Base-by-base conservation (phyloP, 2,797 vertebrate species). In the Myotis vivesi region DNA sequence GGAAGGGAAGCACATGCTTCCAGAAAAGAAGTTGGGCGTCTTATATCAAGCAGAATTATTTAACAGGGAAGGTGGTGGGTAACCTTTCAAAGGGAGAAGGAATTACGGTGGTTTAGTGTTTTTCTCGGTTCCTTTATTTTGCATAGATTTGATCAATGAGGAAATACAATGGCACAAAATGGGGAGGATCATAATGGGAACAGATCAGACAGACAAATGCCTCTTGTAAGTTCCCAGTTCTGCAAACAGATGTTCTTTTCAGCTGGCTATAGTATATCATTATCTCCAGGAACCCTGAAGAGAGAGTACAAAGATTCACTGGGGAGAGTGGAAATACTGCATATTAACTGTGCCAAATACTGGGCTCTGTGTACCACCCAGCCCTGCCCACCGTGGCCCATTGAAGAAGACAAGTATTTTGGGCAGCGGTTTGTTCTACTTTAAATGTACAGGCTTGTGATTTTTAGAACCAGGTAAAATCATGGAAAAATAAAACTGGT, bases 231-330 rank as follows among this genome's bases (percentile, higher is more conserved):
- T 98, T 98, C 97, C 93, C 76, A 94, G 92, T 96, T 97, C 97
- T 97, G 97, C 96, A 98, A 98, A 97, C 98, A 98, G 98, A 98
- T 98, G 98, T 98, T 98, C 96, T 96, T 97, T 97, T 98, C 94
- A 28, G 1, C 97, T 97, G 97, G 97, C 94, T 97, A 64, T 91
- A 87, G 93, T 97, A 93, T 97, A 97, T 98, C 97, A 98, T 98
- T 98, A 98, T 97, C 94, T 95, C 90, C 76, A 96, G 96, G 95
- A 98, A 95, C 95, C 96, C 97, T 94, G 95, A 98, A 97, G 97
- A 98, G 97, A 96, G 95, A 95, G 85, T 17, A 96, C 96, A 97
- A 97, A 98, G 96, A 88, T 97, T 93, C 92, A 90, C 96, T 75
- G 80, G 75, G 94, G 96, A 91, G 30, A n/a, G 73, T 73, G 86